phyloP scores from a whole-genome alignment of 2,888 invertebrate genomes.

The Catocala fraxini region DNA sequence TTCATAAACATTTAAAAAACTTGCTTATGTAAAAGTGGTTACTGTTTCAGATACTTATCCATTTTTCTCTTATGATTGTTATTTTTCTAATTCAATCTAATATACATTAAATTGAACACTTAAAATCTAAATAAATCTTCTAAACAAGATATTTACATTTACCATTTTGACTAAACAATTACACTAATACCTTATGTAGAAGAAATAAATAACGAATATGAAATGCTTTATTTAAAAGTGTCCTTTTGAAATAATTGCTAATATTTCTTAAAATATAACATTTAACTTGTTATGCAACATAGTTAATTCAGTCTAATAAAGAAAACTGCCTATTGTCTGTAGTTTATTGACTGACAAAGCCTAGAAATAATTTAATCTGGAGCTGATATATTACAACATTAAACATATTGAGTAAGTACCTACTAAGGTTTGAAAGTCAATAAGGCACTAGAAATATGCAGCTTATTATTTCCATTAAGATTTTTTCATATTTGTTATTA shows the following conservation, averaged over 20 bases:
- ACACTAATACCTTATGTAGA: constrained; percentile 82
- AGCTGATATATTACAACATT: constrained; percentile 11
- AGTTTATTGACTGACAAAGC: constrained; percentile 76
- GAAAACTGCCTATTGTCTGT: constrained; percentile 70
- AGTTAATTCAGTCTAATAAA: constrained; percentile 81
- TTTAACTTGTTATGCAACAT: constrained; percentile 76
- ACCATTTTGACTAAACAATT: constrained; percentile 85
- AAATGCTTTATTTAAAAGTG: constrained; percentile 83
- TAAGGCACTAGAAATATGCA: constrained; percentile 80
- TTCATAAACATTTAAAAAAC: constrained; percentile 71
- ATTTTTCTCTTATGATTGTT: constrained; percentile 59
- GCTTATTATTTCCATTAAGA: constrained; percentile 59
- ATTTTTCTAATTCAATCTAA: constrained; percentile 80
- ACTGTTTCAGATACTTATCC: constrained; percentile 64
- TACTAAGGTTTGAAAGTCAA: constrained; percentile 78
- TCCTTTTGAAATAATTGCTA: constrained; percentile 77
- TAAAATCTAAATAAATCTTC: constrained; percentile 84
- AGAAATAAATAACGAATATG: constrained; percentile 87
- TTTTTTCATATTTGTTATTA: constrained; percentile 81
- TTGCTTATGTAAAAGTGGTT: constrained; percentile 68
- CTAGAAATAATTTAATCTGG: constrained; percentile 35
- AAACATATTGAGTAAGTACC: constrained; percentile 21
- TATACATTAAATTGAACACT: constrained; percentile 84
- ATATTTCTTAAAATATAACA: constrained; percentile 78
- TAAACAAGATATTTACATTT: constrained; percentile 86